Percentiles rank a stretch among this genome's conserved stretches.
phyloP scores from a whole-genome alignment of 2,797 vertebrate genomes.

The Petrocephalus schoutedeni region DNA sequence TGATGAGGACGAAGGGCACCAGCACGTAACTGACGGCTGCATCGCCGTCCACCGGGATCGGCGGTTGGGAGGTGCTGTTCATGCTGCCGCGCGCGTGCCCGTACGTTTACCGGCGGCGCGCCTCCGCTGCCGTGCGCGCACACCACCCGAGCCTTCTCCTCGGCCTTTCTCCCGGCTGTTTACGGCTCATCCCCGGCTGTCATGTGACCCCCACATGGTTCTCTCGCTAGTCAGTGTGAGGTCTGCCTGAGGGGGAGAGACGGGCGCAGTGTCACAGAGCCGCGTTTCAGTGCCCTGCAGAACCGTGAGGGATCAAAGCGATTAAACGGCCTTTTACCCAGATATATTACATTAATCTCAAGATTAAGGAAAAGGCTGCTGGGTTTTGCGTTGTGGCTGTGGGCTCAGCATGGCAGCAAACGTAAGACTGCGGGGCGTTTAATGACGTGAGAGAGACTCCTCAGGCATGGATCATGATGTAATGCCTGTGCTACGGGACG shows the following conservation, averaged over 20 bases:
- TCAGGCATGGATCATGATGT: background rate
- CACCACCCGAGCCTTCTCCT: slow-evolving; percentile 39
- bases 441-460: background rate
- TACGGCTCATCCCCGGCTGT: slow-evolving; percentile 57
- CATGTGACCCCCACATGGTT: slow-evolving; percentile 73
- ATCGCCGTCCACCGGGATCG: slow-evolving; percentile 60
- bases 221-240: slow-evolving; percentile 47
- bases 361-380: background rate
- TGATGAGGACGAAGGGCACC: slow-evolving; percentile 84
- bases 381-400: background rate
- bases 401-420: background rate
- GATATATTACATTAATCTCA: background rate
- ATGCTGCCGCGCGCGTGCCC: slow-evolving; percentile 48
- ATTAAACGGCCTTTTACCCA: background rate
- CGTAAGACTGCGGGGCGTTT: background rate
- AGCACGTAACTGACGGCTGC: slow-evolving; percentile 76
- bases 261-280: background rate
- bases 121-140: slow-evolving; percentile 28
- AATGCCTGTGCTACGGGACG: background rate
- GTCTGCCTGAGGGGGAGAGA: slow-evolving; percentile 32
- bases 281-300: background rate
- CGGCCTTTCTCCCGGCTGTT: slow-evolving; percentile 45
- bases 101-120: slow-evolving; percentile 34
- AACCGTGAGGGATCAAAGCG: background rate
- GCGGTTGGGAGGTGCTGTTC: slow-evolving; percentile 75